Evolutionary conservation across 2,113 vertebrate species (phyloP).

Genomic region (Odontesthes bonariensis): DNA sequence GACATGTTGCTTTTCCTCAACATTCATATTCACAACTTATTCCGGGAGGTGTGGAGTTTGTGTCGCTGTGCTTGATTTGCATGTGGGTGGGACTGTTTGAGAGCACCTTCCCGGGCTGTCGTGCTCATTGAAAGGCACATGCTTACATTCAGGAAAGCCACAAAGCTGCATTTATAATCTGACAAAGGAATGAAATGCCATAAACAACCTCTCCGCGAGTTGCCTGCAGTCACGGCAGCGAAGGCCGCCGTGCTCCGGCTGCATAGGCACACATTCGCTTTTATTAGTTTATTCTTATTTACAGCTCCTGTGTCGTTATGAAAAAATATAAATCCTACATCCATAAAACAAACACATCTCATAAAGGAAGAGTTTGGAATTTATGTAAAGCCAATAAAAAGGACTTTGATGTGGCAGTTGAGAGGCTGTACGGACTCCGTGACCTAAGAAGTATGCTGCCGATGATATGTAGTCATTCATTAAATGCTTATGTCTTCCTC

Average conservation of each 20-base stretch:
- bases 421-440: neutral
- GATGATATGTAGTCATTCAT: slow-evolving; percentile 35
- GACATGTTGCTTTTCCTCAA: neutral
- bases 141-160: slow-evolving; percentile 71
- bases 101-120: slow-evolving; percentile 51
- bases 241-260: slow-evolving; percentile 1
- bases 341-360: slow-evolving; percentile 8
- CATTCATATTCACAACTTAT: slow-evolving; percentile 28
- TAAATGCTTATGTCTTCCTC: slow-evolving; percentile 16
- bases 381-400: slow-evolving; percentile 8
- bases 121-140: slow-evolving; percentile 55
- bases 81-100: slow-evolving; percentile 48
- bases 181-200: slow-evolving; percentile 68
- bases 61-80: slow-evolving; percentile 50
- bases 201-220: slow-evolving; percentile 65
- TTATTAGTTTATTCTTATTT: neutral
- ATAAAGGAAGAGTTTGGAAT: slow-evolving; percentile 27
- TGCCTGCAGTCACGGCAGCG: slow-evolving; percentile 51
- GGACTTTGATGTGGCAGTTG: slow-evolving; percentile 15
- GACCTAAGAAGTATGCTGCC: slow-evolving; percentile 4
- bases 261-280: slow-evolving; percentile 6
- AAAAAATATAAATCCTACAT: slow-evolving; percentile 18
- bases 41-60: slow-evolving; percentile 35
- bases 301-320: neutral
- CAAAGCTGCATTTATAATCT: slow-evolving; percentile 78